Base-by-base conservation (phyloP, 2,888 invertebrate species). In the Caenorhabditis drosophilae region DNA sequence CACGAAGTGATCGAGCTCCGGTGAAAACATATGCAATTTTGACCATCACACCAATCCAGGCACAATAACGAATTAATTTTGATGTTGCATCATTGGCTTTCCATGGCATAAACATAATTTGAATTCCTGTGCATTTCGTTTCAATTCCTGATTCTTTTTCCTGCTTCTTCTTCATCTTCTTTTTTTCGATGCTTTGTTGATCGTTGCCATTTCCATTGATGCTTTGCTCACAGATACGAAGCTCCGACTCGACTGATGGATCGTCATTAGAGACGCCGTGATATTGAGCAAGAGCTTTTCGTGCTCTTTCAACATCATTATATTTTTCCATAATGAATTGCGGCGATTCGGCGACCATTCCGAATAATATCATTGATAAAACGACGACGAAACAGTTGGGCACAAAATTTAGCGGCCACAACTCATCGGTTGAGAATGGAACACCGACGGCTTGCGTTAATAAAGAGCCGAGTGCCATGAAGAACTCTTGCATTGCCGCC, bases 401-500 rank as follows among this genome's bases (percentile, higher is more conserved):
- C 3, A 68, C 44, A 52, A 74, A 74, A 26, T 67, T 71, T 42
- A 63, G 63, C 6, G 71, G 70, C 74, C 74, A 74, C 22, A 74
- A 60, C n/a, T 60, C 56, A 9, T 59, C 69, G 6, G 68, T 70
- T 2, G 71, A 67, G 59, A 74, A 67, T 18, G 71, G 71, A 4
- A 74, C 67, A 15, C 71, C 74, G 20, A 70, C 59, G 3, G 67
- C 66, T 41, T 71, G 71, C 0, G 70, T 71, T 7, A 68, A 40
- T 12, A 71, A 47, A 0, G 69, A 67, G 4, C 76, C 76, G 16
- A 75, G 57, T n/a, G 73, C 69, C 71, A 75, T 75, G 57, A 73
- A 73, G 67, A 75, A 67, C 54, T 76, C 76, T 41, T 76, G 76
- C 73, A 75, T 71, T 4, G 75, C 69, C 7, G 71, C 75, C 67